Conservation (phyloP, 2,797 vertebrate genomes). For the Catostomus latipinnis region DNA sequence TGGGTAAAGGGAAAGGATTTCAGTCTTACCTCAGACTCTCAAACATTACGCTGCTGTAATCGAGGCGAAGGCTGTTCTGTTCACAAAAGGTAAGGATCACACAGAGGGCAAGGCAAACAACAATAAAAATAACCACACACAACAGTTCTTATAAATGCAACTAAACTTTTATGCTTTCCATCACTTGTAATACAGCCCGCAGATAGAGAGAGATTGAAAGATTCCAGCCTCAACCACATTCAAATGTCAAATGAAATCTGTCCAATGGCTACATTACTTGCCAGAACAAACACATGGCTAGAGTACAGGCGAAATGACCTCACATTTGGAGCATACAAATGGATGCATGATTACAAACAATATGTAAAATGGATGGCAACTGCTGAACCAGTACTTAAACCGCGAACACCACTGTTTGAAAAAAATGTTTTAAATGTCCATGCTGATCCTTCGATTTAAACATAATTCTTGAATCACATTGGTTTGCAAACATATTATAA, state of each 20-base stretch:
- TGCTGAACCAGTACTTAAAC: neutral
- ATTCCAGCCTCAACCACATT: conserved; percentile 57
- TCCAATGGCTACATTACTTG: conserved; percentile 34
- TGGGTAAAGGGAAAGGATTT: conserved; percentile 82
- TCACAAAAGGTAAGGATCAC: conserved; percentile 64
- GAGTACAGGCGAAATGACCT: conserved; percentile 66
- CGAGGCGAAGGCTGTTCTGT: conserved; percentile 61
- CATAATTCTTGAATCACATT: neutral
- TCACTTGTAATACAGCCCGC: conserved; percentile 44
- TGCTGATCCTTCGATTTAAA: neutral
- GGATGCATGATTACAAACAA: conserved; percentile 31
- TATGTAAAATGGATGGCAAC: conserved; percentile 17
- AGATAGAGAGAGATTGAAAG: conserved; percentile 12
- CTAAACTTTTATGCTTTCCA: conserved; percentile 54
- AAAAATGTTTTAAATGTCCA: neutral
- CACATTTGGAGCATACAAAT: conserved; percentile 50
- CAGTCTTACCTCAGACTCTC: conserved; percentile 77
- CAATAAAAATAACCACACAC: conserved; percentile 55
- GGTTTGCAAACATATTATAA: neutral
- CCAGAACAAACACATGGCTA: conserved; percentile 50
- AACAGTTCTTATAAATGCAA: conserved; percentile 63
- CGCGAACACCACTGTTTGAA: neutral
- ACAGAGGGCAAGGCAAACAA: conserved; percentile 62
- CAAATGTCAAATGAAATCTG: conserved; percentile 54
- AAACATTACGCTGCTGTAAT: conserved; percentile 40